Evolutionary conservation across 1,140 invertebrate genomes (phyloP).

Genomic region (Tachypleus tridentatus): DNA sequence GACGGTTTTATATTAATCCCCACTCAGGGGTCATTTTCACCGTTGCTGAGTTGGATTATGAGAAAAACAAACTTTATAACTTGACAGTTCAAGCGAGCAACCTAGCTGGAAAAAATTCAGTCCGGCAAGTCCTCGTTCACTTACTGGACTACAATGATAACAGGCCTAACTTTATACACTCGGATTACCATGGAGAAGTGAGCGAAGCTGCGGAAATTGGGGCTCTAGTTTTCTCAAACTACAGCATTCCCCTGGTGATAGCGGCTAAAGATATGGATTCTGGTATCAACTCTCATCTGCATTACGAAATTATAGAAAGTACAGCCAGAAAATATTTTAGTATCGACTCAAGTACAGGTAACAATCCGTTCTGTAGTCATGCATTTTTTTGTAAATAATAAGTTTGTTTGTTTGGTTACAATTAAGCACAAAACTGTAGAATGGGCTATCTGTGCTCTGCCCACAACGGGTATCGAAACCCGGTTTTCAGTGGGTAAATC

Average conservation of each 20-base stretch:
- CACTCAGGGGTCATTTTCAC: constrained; percentile 58
- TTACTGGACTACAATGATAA: no score
- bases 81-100: constrained; percentile 90
- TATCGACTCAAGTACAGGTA: constrained; percentile 70
- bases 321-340: constrained; percentile 57
- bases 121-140: no score
- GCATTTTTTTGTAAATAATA: no score
- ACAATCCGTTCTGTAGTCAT: no score
- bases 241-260: constrained; percentile 58
- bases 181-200: not conserved
- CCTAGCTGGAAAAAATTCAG: constrained; percentile 11
- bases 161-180: no score
- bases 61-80: constrained; percentile 88
- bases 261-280: constrained; percentile 64
- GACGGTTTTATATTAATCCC: constrained; percentile 65
- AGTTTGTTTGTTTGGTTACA: no score
- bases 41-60: constrained; percentile 67
- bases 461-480: no score
- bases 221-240: constrained; percentile 28
- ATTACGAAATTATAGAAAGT: constrained; percentile 71
- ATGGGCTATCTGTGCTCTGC: no score
- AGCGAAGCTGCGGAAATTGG: constrained; percentile 51
- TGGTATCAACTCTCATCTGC: constrained; percentile 63
- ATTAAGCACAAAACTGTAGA: no score
- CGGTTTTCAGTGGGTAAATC: no score